Conservation (phyloP, 2,797 vertebrate species). For the Loris lydekkerianus region DNA sequence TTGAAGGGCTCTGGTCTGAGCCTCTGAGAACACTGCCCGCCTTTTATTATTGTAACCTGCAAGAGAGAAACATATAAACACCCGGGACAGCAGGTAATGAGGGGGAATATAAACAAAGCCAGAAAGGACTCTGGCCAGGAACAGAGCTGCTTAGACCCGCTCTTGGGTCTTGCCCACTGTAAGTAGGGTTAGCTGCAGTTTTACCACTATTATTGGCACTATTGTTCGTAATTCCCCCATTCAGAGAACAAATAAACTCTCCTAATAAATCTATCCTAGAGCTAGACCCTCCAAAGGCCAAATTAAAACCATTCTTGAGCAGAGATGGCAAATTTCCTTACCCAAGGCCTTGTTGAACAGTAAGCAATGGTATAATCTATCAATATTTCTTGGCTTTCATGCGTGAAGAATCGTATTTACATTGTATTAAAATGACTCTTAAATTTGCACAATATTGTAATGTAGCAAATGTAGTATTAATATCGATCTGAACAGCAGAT, state of each 20-base stretch:
- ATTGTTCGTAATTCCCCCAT: conserved; percentile 78
- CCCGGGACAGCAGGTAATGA: conserved; percentile 84
- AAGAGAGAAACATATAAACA: conserved; percentile 87
- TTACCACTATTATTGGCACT: conserved; percentile 68
- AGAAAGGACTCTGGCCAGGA: conserved; percentile 78
- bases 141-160: conserved; percentile 49
- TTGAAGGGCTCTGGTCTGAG: conserved; percentile 88
- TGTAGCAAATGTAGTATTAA: conserved; percentile 90
- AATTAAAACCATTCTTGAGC: conserved; percentile 86
- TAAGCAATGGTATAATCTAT: conserved; percentile 86
- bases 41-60: conserved; percentile 87
- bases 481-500: conserved; percentile 90
- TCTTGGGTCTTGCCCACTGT: conserved; percentile 76
- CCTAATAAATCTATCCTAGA: conserved; percentile 83
- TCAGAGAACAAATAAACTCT: conserved; percentile 80
- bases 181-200: conserved; percentile 60
- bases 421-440: conserved; percentile 88
- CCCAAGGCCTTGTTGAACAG: conserved; percentile 86
- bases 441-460: conserved; percentile 90
- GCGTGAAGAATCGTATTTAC: conserved; percentile 88
- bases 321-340: conserved; percentile 85
- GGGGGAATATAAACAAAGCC: conserved; percentile 85
- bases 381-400: conserved; percentile 87
- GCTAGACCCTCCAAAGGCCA: conserved; percentile 80
- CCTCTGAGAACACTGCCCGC: conserved; percentile 84